Conservation (phyloP, 2,888 invertebrate genomes). For the Drosophila melanosoma region DNA sequence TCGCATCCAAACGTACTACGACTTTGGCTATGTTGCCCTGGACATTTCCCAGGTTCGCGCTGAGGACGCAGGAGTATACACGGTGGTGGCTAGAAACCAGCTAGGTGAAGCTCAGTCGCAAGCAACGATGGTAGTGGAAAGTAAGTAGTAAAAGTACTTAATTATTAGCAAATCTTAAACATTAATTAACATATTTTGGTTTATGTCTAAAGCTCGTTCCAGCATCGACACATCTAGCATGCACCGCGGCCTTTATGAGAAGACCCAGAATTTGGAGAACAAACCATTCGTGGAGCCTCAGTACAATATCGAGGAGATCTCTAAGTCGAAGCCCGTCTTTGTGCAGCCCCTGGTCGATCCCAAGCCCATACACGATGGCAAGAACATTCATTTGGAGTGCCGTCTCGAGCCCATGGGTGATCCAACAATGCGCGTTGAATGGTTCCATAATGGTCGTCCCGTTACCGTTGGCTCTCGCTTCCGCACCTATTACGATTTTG, state of each 20-base stretch:
- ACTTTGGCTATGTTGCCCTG: conserved; percentile 98
- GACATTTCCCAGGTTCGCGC: conserved; percentile 96
- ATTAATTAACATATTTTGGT: not conserved
- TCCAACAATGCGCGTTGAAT: conserved; percentile 97
- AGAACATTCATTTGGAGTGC: conserved; percentile 96
- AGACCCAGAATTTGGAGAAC: conserved; percentile 94
- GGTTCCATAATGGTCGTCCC: conserved; percentile 97
- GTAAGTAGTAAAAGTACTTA: conserved; percentile 87
- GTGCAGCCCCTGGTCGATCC: conserved; percentile 95
- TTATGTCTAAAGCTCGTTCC: conserved; percentile 89
- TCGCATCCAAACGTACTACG: conserved; percentile 96
- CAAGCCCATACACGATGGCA: conserved; percentile 93
- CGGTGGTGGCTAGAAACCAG: conserved; percentile 95
- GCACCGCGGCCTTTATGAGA: conserved; percentile 94
- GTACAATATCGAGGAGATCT: conserved; percentile 95
- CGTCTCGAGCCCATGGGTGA: conserved; percentile 97
- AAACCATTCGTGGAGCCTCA: conserved; percentile 94
- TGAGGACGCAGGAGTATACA: conserved; percentile 97
- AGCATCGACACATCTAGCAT: conserved; percentile 96
- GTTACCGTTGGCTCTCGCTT: conserved; percentile 96
- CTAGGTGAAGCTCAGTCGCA: conserved; percentile 94
- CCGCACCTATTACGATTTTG: conserved; percentile 98
- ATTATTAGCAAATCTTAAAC: fast-evolving
- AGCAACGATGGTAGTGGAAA: conserved; percentile 94
- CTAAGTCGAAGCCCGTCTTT: conserved; percentile 97